phyloP scores from a whole-genome alignment of 2,797 vertebrate species.

The Corythornis leucogaster region DNA sequence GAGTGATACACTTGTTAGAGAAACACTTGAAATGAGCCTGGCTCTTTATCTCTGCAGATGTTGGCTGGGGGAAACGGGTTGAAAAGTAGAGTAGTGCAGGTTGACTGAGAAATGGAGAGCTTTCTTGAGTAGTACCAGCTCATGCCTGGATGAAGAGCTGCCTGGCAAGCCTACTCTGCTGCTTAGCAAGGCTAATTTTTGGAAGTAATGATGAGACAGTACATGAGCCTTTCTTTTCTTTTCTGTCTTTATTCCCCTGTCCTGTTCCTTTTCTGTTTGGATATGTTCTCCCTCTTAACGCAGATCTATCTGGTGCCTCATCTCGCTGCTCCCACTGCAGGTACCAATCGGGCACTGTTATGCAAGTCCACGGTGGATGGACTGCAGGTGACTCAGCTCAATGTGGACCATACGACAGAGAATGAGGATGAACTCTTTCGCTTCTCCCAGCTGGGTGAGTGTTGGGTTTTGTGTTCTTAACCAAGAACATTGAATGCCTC shows the following conservation, averaged over 20 bases:
- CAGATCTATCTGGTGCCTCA: conserved; percentile 40
- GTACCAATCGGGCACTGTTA: conserved; percentile 92
- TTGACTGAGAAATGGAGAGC: neutral
- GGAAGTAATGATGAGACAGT: neutral
- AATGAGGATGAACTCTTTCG: conserved; percentile 96
- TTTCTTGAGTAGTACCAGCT: neutral
- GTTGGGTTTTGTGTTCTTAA: neutral
- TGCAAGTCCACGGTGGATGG: conserved; percentile 94
- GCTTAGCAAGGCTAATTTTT: neutral
- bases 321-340: conserved; percentile 74
- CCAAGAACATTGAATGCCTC: neutral
- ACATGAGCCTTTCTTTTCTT: conserved; percentile 16
- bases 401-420: conserved; percentile 90
- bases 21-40: neutral
- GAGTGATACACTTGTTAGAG: neutral
- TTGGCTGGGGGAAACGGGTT: neutral
- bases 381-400: conserved; percentile 95
- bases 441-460: conserved; percentile 90
- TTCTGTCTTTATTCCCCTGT: conserved; percentile 21
- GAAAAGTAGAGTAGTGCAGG: neutral
- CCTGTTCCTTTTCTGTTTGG: neutral
- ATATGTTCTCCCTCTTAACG: neutral
- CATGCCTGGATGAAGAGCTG: neutral
- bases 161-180: neutral
- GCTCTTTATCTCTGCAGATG: neutral